Evolutionary conservation across 2,888 invertebrate genomes (phyloP).

Genomic region (Microctonus hyperodae): DNA sequence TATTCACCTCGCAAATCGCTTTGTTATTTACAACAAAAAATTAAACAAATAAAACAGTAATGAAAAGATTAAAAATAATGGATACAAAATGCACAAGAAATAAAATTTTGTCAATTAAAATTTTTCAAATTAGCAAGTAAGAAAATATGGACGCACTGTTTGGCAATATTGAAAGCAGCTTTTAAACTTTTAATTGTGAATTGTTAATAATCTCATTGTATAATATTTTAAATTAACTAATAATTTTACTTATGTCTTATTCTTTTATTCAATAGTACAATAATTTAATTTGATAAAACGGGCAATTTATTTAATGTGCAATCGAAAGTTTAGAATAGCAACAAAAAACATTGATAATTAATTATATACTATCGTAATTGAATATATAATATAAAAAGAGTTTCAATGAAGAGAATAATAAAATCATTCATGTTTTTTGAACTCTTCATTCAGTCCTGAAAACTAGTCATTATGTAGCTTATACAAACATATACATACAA

Average conservation of each 20-base stretch:
- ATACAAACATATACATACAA: no score
- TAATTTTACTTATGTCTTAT: neutral
- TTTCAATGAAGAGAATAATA: neutral
- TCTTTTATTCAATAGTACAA: neutral
- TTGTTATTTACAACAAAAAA: constrained; percentile 23
- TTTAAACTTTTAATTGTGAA: neutral
- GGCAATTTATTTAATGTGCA: constrained; percentile 15
- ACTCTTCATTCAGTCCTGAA: constrained; percentile 38
- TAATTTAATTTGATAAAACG: neutral
- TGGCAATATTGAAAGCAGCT: neutral
- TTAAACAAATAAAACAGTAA: no score
- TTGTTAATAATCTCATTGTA: neutral
- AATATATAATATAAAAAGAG: neutral
- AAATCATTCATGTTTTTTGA: constrained; percentile 6
- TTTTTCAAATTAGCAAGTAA: neutral
- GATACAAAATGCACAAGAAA: neutral
- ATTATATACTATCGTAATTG: constrained; percentile 13
- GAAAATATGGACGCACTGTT: neutral
- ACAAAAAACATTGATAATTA: neutral
- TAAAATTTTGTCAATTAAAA: neutral
- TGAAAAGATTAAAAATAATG: no score
- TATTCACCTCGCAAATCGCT: constrained; percentile 21
- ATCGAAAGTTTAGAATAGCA: neutral
- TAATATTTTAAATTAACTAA: neutral
- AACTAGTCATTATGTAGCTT: constrained; percentile 42